phyloP scores from a whole-genome alignment of 2,888 invertebrate species.

The Ectemnius continuus region DNA sequence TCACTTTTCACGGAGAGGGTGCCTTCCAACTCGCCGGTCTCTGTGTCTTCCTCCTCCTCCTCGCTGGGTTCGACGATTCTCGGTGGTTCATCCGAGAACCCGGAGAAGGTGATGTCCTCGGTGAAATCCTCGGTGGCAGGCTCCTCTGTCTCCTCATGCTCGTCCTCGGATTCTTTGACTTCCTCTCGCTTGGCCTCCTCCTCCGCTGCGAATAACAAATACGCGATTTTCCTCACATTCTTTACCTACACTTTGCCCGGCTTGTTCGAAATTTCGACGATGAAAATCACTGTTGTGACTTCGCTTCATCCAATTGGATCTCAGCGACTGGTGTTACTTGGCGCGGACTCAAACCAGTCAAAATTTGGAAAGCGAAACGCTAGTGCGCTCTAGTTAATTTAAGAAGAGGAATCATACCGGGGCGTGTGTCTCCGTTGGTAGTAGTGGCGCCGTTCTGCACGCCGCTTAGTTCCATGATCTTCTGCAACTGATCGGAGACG shows the following conservation, averaged over 20 bases:
- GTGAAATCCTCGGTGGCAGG: constrained; percentile 46
- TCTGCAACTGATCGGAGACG: constrained; percentile 75
- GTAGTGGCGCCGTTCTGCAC: constrained; percentile 57
- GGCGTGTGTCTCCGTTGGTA: constrained; percentile 13
- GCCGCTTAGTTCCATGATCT: constrained; percentile 76
- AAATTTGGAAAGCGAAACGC: constrained; percentile 37
- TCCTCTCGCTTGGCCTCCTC: constrained; percentile 3
- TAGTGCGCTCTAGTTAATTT: neutral
- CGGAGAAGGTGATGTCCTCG: constrained; percentile 52
- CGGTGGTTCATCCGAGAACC: constrained; percentile 31
- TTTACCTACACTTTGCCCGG: neutral
- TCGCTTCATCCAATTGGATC: constrained; percentile 7
- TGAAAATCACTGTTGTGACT: neutral
- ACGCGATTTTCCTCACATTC: neutral
- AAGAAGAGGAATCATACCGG: constrained; percentile 26
- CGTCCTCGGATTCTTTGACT: constrained; percentile 33
- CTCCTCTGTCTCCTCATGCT: constrained; percentile 43
- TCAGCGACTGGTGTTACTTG: constrained; percentile 25
- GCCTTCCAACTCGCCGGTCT: constrained; percentile 68
- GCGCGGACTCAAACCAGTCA: constrained; percentile 34
- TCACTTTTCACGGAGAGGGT: constrained; percentile 72
- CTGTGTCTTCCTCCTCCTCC: constrained; percentile 65
- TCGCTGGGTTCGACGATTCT: constrained; percentile 62
- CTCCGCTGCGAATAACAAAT: constrained; percentile 10
- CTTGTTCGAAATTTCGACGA: neutral